Conservation (phyloP, 1,140 invertebrate species). For the Saccostrea echinata region DNA sequence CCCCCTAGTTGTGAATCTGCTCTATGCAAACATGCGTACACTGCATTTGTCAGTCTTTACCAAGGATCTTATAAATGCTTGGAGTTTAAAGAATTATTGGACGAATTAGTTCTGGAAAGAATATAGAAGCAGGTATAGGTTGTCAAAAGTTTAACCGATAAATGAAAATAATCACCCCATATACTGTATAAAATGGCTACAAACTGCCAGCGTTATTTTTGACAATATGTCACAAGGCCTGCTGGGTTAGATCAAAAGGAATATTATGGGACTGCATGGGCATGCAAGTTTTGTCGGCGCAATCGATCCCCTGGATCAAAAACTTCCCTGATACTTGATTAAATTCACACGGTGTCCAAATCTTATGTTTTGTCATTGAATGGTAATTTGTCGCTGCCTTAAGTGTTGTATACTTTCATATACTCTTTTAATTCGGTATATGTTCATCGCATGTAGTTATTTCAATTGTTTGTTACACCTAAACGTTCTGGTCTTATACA, state of each 20-base stretch:
- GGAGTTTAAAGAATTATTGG: background rate
- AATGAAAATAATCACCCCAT: background rate
- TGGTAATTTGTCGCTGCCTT: no score
- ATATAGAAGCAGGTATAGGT: background rate
- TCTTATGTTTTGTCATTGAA: background rate
- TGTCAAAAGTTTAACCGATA: background rate
- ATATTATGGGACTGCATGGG: background rate
- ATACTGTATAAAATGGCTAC: background rate
- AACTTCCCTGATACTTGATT: background rate
- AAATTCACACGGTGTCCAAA: slow-evolving; percentile 12
- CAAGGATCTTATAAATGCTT: background rate
- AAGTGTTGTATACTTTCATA: no score
- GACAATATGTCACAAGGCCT: slow-evolving; percentile 10
- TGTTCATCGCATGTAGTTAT: no score
- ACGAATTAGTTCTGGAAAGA: background rate
- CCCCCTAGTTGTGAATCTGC: background rate
- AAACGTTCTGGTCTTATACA: no score
- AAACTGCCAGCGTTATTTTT: background rate
- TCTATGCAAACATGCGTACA: background rate
- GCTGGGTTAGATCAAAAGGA: background rate
- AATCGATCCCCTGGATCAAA: slow-evolving; percentile 7
- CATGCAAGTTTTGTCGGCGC: background rate
- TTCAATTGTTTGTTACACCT: no score
- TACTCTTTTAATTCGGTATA: no score
- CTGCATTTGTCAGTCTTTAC: background rate